Conservation (phyloP, 2,113 vertebrate genomes). For the Caretta caretta region DNA sequence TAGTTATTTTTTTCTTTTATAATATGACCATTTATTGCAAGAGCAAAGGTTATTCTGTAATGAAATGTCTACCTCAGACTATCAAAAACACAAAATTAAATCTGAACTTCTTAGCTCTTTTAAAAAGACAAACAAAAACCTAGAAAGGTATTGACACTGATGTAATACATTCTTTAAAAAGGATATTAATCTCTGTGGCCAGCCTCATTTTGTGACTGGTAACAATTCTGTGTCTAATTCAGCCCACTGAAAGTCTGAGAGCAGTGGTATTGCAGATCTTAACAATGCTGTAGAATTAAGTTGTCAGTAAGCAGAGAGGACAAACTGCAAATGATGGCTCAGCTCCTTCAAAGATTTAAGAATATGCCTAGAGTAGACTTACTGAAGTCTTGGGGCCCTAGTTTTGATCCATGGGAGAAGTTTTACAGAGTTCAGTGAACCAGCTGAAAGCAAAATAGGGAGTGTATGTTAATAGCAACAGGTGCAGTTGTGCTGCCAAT, state of each 20-base stretch:
- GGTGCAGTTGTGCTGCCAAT: not conserved
- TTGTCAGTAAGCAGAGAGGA: not conserved
- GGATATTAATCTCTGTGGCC: not conserved
- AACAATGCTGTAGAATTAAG: not conserved
- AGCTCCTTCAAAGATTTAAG: rapidly evolving
- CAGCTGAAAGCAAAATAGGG: not conserved
- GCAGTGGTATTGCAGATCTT: not conserved
- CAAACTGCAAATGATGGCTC: not conserved
- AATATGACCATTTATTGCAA: not conserved
- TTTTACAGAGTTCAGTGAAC: not conserved
- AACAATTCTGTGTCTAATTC: not conserved
- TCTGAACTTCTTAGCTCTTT: not conserved
- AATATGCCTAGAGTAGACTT: not conserved
- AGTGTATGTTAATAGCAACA: not conserved
- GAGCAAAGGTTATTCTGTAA: not conserved
- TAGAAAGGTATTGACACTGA: not conserved
- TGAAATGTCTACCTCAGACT: not conserved
- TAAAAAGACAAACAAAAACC: too few species aligned
- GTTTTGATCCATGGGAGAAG: not conserved
- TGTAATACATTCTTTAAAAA: not conserved
- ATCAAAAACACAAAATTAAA: not conserved
- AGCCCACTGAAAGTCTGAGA: not conserved
- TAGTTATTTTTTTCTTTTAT: not conserved
- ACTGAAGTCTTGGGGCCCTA: not conserved
- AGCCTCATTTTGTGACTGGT: not conserved